Evolutionary conservation across 2,113 vertebrate species (phyloP).

Genomic region (Isurus oxyrinchus): DNA sequence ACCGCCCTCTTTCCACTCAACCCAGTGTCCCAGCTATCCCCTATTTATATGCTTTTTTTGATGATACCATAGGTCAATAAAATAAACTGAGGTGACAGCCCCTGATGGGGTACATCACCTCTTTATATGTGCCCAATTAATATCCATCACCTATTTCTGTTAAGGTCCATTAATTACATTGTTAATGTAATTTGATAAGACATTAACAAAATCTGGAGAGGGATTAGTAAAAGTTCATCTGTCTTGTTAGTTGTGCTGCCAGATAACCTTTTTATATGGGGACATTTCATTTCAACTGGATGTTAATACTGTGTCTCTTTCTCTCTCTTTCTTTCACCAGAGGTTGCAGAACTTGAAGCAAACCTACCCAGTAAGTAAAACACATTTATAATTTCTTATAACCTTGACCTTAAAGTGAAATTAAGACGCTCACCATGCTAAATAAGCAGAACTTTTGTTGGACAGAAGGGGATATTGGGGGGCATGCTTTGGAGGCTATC

Average conservation of each 20-base stretch:
- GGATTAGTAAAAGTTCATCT: background rate
- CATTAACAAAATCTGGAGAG: background rate
- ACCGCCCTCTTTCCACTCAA: too few species aligned
- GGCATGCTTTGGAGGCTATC: background rate
- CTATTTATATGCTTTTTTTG: too few species aligned
- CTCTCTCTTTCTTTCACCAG: constrained; percentile 58
- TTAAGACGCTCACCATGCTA: background rate
- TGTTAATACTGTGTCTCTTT: background rate
- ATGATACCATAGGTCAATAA: too few species aligned
- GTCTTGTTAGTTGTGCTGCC: background rate
- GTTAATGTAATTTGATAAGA: too few species aligned
- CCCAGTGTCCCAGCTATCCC: too few species aligned
- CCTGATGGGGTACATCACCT: too few species aligned
- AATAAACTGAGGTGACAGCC: too few species aligned
- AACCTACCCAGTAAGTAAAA: constrained; percentile 91
- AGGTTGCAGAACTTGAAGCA: constrained; percentile 94
- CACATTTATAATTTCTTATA: background rate
- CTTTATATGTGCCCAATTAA: too few species aligned
- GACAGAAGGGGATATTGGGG: background rate
- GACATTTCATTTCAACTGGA: background rate
- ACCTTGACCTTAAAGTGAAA: background rate
- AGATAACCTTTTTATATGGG: background rate
- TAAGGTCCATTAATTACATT: too few species aligned
- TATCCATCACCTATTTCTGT: too few species aligned
- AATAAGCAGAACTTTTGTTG: background rate